A percentile compares a stretch with the other conserved stretches of the same genome.
These are phyloP conservation scores for Papilio gigon DNA, from an alignment of 2,888 invertebrate genomes.

Conservation along the genomic window DNA sequence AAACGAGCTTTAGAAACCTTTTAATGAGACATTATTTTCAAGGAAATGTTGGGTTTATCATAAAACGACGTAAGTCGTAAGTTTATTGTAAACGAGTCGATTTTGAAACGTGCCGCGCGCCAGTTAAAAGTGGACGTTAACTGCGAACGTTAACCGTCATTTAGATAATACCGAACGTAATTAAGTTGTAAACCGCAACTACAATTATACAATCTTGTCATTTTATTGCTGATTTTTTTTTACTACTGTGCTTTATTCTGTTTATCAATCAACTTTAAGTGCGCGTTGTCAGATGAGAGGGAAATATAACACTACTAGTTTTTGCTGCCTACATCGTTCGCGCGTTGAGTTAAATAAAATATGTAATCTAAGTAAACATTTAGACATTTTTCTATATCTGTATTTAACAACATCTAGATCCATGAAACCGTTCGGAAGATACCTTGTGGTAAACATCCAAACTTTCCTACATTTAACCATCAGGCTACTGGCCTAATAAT, in stretches of 20 bases:
- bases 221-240: slow-evolving; percentile 11
- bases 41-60: neutral
- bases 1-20: neutral
- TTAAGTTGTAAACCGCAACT: slow-evolving; percentile 30
- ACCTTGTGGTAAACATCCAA: too few relatives aligned
- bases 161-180: slow-evolving; percentile 42
- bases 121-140: slow-evolving; percentile 39
- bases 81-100: neutral
- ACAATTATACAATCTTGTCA: slow-evolving; percentile 1
- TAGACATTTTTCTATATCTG: too few relatives aligned
- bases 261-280: neutral
- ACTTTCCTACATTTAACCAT: too few relatives aligned
- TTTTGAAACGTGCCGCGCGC: slow-evolving; percentile 29
- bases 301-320: neutral
- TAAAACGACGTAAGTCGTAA: neutral
- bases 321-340: too few relatives aligned
- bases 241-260: neutral
- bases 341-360: too few relatives aligned
- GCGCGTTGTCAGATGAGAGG: neutral
- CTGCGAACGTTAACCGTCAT: slow-evolving; percentile 39
- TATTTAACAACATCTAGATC: too few relatives aligned
- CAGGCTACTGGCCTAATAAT: too few relatives aligned
- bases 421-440: too few relatives aligned
- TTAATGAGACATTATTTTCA: neutral
- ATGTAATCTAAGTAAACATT: too few relatives aligned